Evolutionary conservation across 2,888 invertebrate species (phyloP).

Genomic region (Mallateleia sp.): DNA sequence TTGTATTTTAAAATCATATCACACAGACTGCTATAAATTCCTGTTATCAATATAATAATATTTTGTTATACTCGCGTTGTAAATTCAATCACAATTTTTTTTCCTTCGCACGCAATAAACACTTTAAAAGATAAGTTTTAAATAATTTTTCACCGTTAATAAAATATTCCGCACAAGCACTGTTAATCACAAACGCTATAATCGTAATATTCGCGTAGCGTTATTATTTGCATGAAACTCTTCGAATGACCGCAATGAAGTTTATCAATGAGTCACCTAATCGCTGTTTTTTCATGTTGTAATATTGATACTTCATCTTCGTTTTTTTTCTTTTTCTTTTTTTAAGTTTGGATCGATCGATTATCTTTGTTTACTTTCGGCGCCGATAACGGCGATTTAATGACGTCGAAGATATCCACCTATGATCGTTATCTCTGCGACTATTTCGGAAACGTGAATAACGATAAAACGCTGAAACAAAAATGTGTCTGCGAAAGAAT

Average conservation of each 20-base stretch:
- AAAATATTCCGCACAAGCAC: slow-evolving; percentile 54
- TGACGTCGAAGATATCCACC: slow-evolving; percentile 66
- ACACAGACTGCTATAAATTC: slow-evolving; percentile 63
- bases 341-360: slow-evolving; percentile 53
- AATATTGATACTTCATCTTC: slow-evolving; percentile 59
- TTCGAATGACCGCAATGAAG: slow-evolving; percentile 56
- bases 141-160: slow-evolving; percentile 41
- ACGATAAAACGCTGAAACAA: slow-evolving; percentile 66
- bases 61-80: slow-evolving; percentile 69
- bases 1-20: slow-evolving; percentile 76
- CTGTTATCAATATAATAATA: slow-evolving; percentile 77
- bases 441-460: slow-evolving; percentile 71
- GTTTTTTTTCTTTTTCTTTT: slow-evolving; percentile 9
- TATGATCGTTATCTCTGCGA: slow-evolving; percentile 65
- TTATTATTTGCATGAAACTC: slow-evolving; percentile 67
- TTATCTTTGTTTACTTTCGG: slow-evolving; percentile 60
- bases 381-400: slow-evolving; percentile 66
- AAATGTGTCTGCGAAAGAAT: slow-evolving; percentile 60
- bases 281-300: slow-evolving; percentile 62
- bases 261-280: slow-evolving; percentile 75
- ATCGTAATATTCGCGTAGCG: slow-evolving; percentile 47
- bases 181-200: slow-evolving; percentile 42
- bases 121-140: slow-evolving; percentile 55
- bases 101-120: slow-evolving; percentile 40
- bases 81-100: slow-evolving; percentile 63